Evolutionary conservation across 2,113 vertebrate species (phyloP).

Genomic region (Anolis carolinensis): DNA sequence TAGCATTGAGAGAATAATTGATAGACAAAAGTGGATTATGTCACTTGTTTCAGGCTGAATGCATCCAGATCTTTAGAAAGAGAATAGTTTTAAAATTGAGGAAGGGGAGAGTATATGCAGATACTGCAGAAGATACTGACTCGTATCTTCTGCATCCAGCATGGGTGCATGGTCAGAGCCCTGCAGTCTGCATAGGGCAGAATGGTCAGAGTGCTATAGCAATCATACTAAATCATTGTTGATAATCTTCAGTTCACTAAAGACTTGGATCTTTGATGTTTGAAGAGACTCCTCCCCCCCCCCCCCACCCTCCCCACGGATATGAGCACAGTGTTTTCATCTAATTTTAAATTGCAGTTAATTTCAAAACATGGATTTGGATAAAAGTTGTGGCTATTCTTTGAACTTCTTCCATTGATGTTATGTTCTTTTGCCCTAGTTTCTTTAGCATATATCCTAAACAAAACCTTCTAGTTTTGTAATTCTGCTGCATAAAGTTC

Average conservation of each 20-base stretch:
- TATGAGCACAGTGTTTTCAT: neutral
- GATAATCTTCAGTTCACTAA: neutral
- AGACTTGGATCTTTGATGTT: neutral
- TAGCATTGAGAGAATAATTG: neutral
- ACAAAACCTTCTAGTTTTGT: constrained; percentile 40
- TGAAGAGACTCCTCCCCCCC: neutral
- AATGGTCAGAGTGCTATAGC: neutral
- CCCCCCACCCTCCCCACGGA: too few species aligned
- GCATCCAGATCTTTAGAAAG: neutral
- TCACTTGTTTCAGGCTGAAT: neutral
- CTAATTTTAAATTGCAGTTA: neutral
- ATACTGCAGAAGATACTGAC: neutral
- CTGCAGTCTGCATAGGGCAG: neutral
- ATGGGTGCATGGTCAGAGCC: neutral
- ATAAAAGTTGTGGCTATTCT: constrained; percentile 18
- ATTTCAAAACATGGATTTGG: too few species aligned
- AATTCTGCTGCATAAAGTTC: constrained; percentile 12
- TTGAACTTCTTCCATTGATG: constrained; percentile 48
- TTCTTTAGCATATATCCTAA: constrained; percentile 40
- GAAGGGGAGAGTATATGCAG: neutral
- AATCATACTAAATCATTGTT: neutral
- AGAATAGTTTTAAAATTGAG: neutral
- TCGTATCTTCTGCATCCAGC: neutral
- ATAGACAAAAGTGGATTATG: neutral
- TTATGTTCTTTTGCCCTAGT: constrained; percentile 52